Evolutionary conservation across 1,140 invertebrate species (phyloP).

Genomic region (Plodia interpunctella): DNA sequence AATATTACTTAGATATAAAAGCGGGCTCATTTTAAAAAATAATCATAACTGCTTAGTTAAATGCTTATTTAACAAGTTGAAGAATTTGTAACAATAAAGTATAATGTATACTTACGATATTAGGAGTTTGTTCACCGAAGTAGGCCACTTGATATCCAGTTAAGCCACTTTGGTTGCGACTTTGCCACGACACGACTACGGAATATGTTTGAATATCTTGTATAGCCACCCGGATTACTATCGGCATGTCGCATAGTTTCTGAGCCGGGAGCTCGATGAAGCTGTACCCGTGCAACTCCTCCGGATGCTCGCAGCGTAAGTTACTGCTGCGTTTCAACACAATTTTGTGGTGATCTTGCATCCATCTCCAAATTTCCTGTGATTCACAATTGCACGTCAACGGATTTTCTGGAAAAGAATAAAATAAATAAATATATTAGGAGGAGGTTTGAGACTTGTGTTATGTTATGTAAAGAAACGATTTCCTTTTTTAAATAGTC

Average conservation of each 20-base stretch:
- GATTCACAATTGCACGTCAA: slow-evolving; percentile 89
- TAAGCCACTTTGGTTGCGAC: slow-evolving; percentile 90
- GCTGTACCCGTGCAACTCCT: slow-evolving; percentile 84
- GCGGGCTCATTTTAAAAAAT: neutral
- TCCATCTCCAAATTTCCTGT: slow-evolving; percentile 92
- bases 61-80: neutral
- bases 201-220: slow-evolving; percentile 92
- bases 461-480: neutral
- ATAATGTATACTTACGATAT: slow-evolving; percentile 44
- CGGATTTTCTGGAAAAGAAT: slow-evolving; percentile 85
- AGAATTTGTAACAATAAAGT: neutral
- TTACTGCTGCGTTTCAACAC: slow-evolving; percentile 76
- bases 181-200: slow-evolving; percentile 93
- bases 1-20: slow-evolving; percentile 20
- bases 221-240: slow-evolving; percentile 88
- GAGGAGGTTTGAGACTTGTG: neutral
- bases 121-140: slow-evolving; percentile 82
- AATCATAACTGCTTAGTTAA: neutral
- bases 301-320: slow-evolving; percentile 87
- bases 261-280: slow-evolving; percentile 87
- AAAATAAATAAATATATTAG: too few relatives aligned
- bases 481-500: too few relatives aligned
- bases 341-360: slow-evolving; percentile 89
- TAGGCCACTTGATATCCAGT: slow-evolving; percentile 92
- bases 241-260: slow-evolving; percentile 88